Evolutionary conservation across 2,888 invertebrate genomes (phyloP).

Genomic region (Macaria liturata): DNA sequence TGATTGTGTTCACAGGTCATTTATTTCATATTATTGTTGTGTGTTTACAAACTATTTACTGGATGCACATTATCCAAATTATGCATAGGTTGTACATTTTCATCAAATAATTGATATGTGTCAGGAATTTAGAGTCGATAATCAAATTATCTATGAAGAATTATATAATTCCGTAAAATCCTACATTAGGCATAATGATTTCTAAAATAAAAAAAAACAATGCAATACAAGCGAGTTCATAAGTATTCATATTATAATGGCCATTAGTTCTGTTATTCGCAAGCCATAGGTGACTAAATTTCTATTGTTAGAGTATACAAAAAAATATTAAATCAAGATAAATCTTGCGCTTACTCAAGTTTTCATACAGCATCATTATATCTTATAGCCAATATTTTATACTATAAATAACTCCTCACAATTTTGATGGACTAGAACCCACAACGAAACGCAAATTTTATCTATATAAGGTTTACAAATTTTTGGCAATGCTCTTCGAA

Average conservation of each 20-base stretch:
- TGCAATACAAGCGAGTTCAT: conserved; percentile 78
- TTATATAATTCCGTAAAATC: conserved; percentile 31
- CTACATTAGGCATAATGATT: conserved; percentile 27
- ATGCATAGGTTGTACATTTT: conserved; percentile 20
- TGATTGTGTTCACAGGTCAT: conserved; percentile 67
- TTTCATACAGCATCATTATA: conserved; percentile 22
- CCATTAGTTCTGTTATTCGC: conserved; percentile 81
- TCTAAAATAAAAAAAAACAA: conserved; percentile 66
- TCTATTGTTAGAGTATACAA: conserved; percentile 79
- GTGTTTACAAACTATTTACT: conserved; percentile 67
- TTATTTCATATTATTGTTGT: conserved; percentile 70
- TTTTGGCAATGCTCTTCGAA: conserved; percentile 58
- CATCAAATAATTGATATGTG: not conserved
- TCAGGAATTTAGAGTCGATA: conserved; percentile 28
- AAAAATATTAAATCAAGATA: conserved; percentile 69
- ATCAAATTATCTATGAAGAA: conserved; percentile 34
- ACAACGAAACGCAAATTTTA: conserved; percentile 63
- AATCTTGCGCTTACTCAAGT: conserved; percentile 48
- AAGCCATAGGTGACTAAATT: conserved; percentile 76
- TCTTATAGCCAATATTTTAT: conserved; percentile 61
- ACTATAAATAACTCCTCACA: conserved; percentile 60
- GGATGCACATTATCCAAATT: conserved; percentile 42
- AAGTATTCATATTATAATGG: conserved; percentile 65
- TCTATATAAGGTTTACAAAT: conserved; percentile 52
- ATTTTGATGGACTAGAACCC: conserved; percentile 81